Conservation (phyloP, 2,888 invertebrate genomes). For the Amblyjoppa fuscipennis region DNA sequence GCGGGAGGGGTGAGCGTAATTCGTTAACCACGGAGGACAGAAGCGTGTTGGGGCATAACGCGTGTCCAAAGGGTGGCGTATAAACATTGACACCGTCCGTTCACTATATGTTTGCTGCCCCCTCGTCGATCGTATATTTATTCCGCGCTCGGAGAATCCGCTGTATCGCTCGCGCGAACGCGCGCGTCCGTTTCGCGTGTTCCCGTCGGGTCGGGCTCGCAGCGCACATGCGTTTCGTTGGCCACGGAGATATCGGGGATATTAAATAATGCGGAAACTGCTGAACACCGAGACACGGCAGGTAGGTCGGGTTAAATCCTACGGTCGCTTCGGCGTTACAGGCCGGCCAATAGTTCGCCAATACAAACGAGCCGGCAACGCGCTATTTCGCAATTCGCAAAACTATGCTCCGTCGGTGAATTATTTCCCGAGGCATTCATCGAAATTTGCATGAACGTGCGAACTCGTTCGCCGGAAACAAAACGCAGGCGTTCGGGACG, state of each 20-base stretch:
- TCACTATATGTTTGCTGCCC: background rate
- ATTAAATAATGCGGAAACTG: conserved; percentile 59
- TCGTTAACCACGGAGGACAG: conserved; percentile 32
- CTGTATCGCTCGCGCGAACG: conserved; percentile 25
- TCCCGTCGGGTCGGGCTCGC: conserved; percentile 26
- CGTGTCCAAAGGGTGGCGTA: conserved; percentile 27
- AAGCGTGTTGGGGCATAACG: conserved; percentile 36
- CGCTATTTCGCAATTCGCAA: conserved; percentile 43
- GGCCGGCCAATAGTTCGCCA: background rate
- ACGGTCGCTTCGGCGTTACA: background rate
- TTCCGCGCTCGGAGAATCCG: conserved; percentile 18
- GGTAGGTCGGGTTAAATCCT: background rate
- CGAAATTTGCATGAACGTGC: conserved; percentile 48
- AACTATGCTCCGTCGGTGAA: conserved; percentile 43
- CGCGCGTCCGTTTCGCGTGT: conserved; percentile 54
- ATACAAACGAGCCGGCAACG: conserved; percentile 13
- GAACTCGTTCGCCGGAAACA: conserved; percentile 20
- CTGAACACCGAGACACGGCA: background rate
- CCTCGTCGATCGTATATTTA: background rate
- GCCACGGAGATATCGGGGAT: conserved; percentile 48
- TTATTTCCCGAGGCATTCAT: conserved; percentile 51
- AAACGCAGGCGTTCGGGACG: conserved; percentile 13
- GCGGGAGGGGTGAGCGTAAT: conserved; percentile 35
- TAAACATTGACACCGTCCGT: conserved; percentile 52
- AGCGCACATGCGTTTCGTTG: conserved; percentile 51